Evolutionary conservation across 1,140 invertebrate species (phyloP), one percentile per base, ranked within the genome.

Genomic region (Amyelois transitella): DNA sequence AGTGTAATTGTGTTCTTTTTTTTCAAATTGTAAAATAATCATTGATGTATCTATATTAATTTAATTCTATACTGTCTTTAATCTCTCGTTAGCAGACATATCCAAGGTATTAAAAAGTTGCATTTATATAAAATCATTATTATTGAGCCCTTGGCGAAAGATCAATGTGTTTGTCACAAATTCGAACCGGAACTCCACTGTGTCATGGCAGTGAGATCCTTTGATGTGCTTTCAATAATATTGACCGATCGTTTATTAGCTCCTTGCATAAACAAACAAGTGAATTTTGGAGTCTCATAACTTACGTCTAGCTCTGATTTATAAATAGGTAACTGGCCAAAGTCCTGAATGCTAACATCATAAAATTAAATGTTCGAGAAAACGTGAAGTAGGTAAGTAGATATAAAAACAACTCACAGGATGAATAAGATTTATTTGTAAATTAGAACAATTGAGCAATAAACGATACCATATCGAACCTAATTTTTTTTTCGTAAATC

Each of bases 141-240:
- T 38, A 38, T 38, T 38, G n/a, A 14, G 32, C 32, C 32, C 32
- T 38, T 38, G 45, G 12, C 20, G 45, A 48, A 20, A 20, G 45
- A 48, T 48, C 18, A 21, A 48, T 48, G 45, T 48, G 18, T 48
- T 48, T 48, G 45, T 48, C 20, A 48, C 45, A 21, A 48, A 21
- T 48, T 48, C 45, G 19, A n/a, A 21, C 45, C 45, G 45, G 45
- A 48, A 48, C 20, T 48, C 45, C 3, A 48, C 20, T 48, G 6
- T 6, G 18, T 48, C 18, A 48, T 19, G 12, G 45, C 45, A 21
- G 18, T 6, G 12, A 4, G 45, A 17, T 55, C 66, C 72, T 81
- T 83, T 83, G 80, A 83, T 76, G 66, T 69, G 12, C 45, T 56
- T 53, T 18, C 55, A 69, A 81, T 78, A 75, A 77, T 81, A 79